Percentiles rank a stretch among this genome's conserved stretches.
Evolutionary conservation across 2,113 vertebrate species (phyloP).

Genomic region (Globicephala melas): DNA sequence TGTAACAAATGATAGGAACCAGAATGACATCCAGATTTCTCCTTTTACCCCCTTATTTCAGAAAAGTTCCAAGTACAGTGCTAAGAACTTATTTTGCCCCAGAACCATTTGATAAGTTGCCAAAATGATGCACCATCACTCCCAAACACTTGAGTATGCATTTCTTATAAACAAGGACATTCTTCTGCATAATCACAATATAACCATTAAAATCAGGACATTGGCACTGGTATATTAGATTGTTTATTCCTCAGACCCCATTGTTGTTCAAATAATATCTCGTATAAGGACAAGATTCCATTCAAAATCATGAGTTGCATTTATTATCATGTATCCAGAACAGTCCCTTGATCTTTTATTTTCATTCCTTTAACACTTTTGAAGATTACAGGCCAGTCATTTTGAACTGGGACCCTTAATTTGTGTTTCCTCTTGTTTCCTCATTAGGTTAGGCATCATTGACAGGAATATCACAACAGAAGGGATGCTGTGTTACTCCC

Average conservation of each 20-base stretch:
- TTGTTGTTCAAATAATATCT: neutral
- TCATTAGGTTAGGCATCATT: neutral
- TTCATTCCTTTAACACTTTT: neutral
- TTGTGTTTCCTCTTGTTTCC: neutral
- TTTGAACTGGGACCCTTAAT: neutral
- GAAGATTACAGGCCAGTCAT: neutral
- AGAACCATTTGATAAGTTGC: neutral
- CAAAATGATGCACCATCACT: neutral
- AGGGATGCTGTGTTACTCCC: neutral
- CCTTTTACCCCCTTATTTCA: neutral
- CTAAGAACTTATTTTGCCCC: neutral
- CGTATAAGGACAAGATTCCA: neutral
- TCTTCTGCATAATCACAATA: neutral
- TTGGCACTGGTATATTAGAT: neutral
- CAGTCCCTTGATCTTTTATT: neutral
- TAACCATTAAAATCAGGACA: neutral
- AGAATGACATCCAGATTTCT: neutral
- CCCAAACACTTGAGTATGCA: neutral
- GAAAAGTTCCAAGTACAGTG: neutral
- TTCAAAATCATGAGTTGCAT: neutral
- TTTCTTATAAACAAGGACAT: neutral
- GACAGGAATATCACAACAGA: neutral
- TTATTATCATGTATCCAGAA: neutral
- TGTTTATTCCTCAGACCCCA: neutral
- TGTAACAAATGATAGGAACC: neutral